phyloP scores from a whole-genome alignment of 1,140 invertebrate species.

The Oppia nitens region DNA sequence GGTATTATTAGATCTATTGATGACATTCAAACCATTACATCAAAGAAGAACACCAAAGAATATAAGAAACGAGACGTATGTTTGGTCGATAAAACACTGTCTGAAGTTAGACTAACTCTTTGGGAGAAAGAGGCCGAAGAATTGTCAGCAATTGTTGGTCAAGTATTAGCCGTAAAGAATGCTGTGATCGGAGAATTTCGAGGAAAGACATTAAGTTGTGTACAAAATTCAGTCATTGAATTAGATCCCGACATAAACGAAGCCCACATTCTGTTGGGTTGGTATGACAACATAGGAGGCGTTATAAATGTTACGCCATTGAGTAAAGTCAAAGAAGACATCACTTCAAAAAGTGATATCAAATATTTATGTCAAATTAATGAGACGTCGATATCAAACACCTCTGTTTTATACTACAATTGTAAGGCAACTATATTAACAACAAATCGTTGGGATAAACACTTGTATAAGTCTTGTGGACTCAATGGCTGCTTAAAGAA shows the following conservation, averaged over 20 bases:
- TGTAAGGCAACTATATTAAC: slow-evolving; percentile 47
- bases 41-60: slow-evolving; percentile 55
- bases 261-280: slow-evolving; percentile 64
- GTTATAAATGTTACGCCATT: slow-evolving; percentile 41
- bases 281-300: slow-evolving; percentile 64
- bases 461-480: slow-evolving; percentile 77
- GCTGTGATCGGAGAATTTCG: slow-evolving; percentile 52
- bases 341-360: neutral
- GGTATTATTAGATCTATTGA: slow-evolving; percentile 60
- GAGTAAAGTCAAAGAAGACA: slow-evolving; percentile 20
- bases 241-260: slow-evolving; percentile 77
- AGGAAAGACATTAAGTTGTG: slow-evolving; percentile 34
- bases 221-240: slow-evolving; percentile 31
- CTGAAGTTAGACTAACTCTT: slow-evolving; percentile 45
- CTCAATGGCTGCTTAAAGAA: slow-evolving; percentile 78
- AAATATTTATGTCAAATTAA: slow-evolving; percentile 40
- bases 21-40: slow-evolving; percentile 53
- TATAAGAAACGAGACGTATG: slow-evolving; percentile 73
- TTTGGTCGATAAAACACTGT: slow-evolving; percentile 66
- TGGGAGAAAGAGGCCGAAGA: slow-evolving; percentile 50
- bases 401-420: slow-evolving; percentile 50
- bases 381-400: slow-evolving; percentile 47
- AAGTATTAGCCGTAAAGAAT: slow-evolving; percentile 66
- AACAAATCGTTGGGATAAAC: slow-evolving; percentile 44
- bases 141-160: slow-evolving; percentile 55